Conservation (phyloP, 2,797 vertebrate genomes). For the Eutrigla gurnardus region DNA sequence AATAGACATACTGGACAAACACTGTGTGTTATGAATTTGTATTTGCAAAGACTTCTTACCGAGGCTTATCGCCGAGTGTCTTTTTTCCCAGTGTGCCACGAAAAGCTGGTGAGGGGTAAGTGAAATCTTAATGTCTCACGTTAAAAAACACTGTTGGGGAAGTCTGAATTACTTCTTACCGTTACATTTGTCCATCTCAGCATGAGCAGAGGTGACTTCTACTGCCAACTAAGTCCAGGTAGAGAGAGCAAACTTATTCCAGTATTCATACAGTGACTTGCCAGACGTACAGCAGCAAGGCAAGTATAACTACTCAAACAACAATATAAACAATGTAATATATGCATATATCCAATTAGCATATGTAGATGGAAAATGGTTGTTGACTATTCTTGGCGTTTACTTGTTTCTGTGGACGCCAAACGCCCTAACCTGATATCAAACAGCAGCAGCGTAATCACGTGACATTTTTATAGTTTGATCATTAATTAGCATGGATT, state of each 20-base stretch:
- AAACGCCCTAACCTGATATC: conserved; percentile 41
- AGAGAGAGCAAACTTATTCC: background rate
- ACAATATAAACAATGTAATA: background rate
- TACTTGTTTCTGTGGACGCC: conserved; percentile 47
- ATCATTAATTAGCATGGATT: background rate
- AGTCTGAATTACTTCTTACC: conserved; percentile 15
- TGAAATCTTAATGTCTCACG: background rate
- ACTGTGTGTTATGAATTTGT: background rate
- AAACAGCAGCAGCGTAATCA: conserved; percentile 16
- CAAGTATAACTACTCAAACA: background rate
- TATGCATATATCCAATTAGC: background rate
- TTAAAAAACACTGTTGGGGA: background rate
- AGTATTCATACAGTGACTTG: background rate
- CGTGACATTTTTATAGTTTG: background rate
- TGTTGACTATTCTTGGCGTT: background rate
- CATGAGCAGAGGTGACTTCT: conserved; percentile 2
- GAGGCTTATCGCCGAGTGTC: background rate
- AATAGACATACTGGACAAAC: background rate
- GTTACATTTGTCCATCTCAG: conserved; percentile 3
- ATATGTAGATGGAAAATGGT: background rate
- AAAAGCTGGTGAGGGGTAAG: background rate
- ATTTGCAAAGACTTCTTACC: conserved; percentile 27
- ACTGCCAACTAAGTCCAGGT: conserved; percentile 2
- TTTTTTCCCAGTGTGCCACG: background rate
- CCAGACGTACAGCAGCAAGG: background rate